Evolutionary conservation across 1,140 invertebrate genomes (phyloP).

Genomic region (Euwallacea fornicatus): DNA sequence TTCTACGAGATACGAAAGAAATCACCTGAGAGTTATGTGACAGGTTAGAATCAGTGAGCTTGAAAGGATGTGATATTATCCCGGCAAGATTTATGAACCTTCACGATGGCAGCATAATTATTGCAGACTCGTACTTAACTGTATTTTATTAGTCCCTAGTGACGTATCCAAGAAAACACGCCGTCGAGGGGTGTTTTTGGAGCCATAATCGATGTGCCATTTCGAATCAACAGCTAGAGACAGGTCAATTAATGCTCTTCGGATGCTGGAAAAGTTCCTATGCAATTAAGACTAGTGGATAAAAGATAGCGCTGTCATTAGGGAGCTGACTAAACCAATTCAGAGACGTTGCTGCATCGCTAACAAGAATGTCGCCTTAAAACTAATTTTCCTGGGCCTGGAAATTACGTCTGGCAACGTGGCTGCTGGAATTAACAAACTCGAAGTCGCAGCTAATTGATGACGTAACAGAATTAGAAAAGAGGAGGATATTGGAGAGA

Average conservation of each 20-base stretch:
- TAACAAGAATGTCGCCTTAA: not conserved
- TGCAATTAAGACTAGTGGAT: slow-evolving; percentile 3
- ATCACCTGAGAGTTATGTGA: slow-evolving; percentile 35
- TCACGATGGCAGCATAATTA: slow-evolving; percentile 30
- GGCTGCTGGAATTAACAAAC: too few species aligned
- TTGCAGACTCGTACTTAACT: slow-evolving; percentile 31
- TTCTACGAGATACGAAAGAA: slow-evolving; percentile 21
- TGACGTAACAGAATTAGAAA: too few species aligned
- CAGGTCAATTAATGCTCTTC: too few species aligned
- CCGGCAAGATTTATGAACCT: slow-evolving; percentile 28
- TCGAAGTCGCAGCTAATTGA: too few species aligned
- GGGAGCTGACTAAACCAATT: slow-evolving; percentile 5
- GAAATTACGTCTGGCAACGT: too few species aligned
- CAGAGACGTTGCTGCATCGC: not conserved
- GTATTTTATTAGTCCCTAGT: slow-evolving; percentile 29
- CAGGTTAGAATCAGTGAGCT: slow-evolving; percentile 34
- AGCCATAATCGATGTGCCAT: too few species aligned
- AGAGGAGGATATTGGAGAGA: too few species aligned
- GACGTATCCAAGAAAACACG: not conserved
- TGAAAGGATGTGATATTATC: slow-evolving; percentile 36
- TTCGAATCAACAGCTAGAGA: too few species aligned
- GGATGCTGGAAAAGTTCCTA: too few species aligned
- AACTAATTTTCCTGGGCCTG: too few species aligned
- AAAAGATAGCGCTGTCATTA: not conserved
- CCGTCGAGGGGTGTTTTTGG: too few species aligned